phyloP scores from a whole-genome alignment of 2,113 vertebrate species.

The Eolophus roseicapilla region DNA sequence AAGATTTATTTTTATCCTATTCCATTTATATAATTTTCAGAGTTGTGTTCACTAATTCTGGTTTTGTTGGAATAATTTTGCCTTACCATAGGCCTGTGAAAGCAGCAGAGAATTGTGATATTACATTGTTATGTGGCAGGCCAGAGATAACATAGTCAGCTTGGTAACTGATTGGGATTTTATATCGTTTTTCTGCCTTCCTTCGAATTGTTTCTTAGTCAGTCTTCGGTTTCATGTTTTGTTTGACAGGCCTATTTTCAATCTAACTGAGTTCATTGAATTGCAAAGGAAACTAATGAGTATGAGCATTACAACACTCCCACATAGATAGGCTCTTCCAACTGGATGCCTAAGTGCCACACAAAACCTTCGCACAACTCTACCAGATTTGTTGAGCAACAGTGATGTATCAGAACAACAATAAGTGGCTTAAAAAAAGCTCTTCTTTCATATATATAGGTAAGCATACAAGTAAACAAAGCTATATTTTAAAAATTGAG shows the following conservation, averaged over 20 bases:
- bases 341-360: slow-evolving; percentile 71
- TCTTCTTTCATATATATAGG: not conserved
- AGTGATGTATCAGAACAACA: not conserved
- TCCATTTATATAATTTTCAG: not conserved
- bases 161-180: not conserved
- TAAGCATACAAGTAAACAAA: not conserved
- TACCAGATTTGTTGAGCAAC: not conserved
- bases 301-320: slow-evolving; percentile 71
- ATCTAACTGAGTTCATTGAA: slow-evolving; percentile 79
- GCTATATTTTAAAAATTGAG: not conserved
- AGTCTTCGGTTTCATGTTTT: slow-evolving; percentile 52
- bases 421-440: not conserved
- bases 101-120: not conserved
- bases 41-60: not conserved
- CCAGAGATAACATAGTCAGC: not conserved
- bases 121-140: not conserved
- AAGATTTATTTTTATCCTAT: not conserved
- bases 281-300: slow-evolving; percentile 79
- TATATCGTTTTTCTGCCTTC: not conserved
- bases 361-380: slow-evolving; percentile 14
- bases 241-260: slow-evolving; percentile 81
- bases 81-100: not conserved
- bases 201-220: not conserved
- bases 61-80: not conserved
- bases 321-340: slow-evolving; percentile 41